Conservation (phyloP, 2,113 vertebrate genomes). For the Edolisoma coerulescens region DNA sequence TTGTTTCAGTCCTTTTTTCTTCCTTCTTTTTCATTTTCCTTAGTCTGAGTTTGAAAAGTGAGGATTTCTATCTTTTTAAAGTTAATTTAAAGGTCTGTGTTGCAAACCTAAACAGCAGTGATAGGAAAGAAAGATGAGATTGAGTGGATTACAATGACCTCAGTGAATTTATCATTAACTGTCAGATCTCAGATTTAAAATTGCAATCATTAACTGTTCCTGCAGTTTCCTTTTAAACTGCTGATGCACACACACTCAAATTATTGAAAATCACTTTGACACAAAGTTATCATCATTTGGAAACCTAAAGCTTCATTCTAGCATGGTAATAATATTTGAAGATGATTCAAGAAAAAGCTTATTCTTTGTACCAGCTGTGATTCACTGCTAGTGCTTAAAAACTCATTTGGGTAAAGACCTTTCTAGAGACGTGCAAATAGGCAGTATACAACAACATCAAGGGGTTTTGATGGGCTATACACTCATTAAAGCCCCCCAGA, state of each 20-base stretch:
- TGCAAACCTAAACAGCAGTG: neutral
- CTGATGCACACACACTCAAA: rapidly evolving
- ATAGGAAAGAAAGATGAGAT: neutral
- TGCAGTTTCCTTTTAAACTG: neutral
- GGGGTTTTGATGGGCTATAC: neutral
- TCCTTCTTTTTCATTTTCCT: neutral
- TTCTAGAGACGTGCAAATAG: neutral
- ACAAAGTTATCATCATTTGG: neutral
- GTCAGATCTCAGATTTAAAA: neutral
- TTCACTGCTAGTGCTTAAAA: neutral
- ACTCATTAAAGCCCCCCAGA: neutral
- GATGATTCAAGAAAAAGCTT: neutral
- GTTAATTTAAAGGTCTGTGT: neutral
- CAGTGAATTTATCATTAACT: neutral
- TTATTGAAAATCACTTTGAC: neutral
- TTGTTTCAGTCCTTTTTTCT: rapidly evolving
- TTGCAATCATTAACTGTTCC: neutral
- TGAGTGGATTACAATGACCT: neutral
- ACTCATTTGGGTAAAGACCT: neutral
- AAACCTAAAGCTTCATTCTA: neutral
- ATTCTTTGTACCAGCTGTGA: neutral
- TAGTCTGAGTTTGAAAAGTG: neutral
- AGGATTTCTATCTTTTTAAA: neutral
- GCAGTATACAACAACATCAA: neutral
- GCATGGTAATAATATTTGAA: neutral